Evolutionary conservation across 2,888 invertebrate species (phyloP), one percentile per base, ranked within the genome.

Genomic region (Mycalesis mineus): DNA sequence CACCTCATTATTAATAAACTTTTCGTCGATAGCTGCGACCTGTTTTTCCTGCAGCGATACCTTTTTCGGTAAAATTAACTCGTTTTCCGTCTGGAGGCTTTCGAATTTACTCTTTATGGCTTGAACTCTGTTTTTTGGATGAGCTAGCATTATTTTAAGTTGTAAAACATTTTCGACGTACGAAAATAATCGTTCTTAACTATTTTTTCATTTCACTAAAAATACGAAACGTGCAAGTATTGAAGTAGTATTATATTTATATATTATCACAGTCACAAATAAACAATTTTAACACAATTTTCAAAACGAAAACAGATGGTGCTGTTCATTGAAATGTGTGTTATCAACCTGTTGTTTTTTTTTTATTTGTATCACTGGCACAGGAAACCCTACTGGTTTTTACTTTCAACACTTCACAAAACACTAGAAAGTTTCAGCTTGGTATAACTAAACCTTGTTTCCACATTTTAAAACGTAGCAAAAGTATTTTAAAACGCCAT

Each of bases 101-200:
- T 93, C 93, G 71, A 93, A 93, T 80, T 91, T 92, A 77, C 87
- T 92, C 74, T 91, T 92, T 62, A 93, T 93, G 50, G 91, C 91
- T 85, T 92, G 92, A 44, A 93, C 93, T 82, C 92, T 87, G 72
- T 88, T 91, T 70, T 81, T 80, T 61, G 81, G 74, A 72, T 83
- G 79, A 62, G 87, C 84, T 82, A 86, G 77, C 89, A 89, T 85
- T 78, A 79, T 88, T 84, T 85, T 74, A 69, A 73, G 65, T 60
- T 66, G 65, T 68, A 73, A 74, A 74, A 74, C 85, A 85, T 87
- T 80, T 82, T 72, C 49, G 58, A 45, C 31, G 7, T 15, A 45
- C 37, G 53, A 37, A 53, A 33, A 11, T 37, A 28, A 7, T 14
- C 29, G 5, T 36, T 11, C 11, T 6, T 28, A 22, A 22, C 3